phyloP scores from a whole-genome alignment of 2,113 vertebrate genomes.

The Heloderma charlesbogerti region DNA sequence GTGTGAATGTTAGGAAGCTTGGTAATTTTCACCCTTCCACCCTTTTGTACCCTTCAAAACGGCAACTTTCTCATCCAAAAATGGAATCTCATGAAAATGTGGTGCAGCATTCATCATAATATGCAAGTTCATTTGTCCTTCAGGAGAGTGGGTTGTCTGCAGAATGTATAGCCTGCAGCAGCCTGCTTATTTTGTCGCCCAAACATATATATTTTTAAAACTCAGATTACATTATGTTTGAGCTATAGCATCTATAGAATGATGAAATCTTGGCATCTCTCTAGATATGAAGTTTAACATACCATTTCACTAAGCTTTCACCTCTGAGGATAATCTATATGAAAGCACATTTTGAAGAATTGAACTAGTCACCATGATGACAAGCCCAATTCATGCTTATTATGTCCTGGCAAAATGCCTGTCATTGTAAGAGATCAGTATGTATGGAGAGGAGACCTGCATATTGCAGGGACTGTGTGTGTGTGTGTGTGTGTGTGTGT shows the following conservation, averaged over 20 bases:
- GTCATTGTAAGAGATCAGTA: background rate
- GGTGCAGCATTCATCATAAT: background rate
- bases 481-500: background rate
- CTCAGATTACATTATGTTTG: background rate
- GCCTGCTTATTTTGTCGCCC: background rate
- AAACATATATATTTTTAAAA: too few relatives aligned
- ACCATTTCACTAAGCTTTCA: background rate
- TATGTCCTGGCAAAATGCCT: background rate
- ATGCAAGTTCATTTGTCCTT: background rate
- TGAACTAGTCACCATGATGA: background rate
- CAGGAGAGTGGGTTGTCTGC: background rate
- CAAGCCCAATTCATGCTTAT: background rate
- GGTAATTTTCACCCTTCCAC: too few relatives aligned
- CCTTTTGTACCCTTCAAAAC: background rate
- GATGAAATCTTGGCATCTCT: background rate
- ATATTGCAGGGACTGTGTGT: background rate
- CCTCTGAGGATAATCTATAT: background rate
- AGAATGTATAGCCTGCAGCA: background rate
- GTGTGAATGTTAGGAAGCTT: too few relatives aligned
- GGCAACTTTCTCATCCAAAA: background rate
- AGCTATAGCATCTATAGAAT: background rate
- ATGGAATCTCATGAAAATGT: background rate
- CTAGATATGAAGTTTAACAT: background rate
- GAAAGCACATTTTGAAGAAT: background rate
- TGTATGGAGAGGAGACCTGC: background rate